phyloP scores from a whole-genome alignment of 2,888 invertebrate species.

The Cephus spinipes region DNA sequence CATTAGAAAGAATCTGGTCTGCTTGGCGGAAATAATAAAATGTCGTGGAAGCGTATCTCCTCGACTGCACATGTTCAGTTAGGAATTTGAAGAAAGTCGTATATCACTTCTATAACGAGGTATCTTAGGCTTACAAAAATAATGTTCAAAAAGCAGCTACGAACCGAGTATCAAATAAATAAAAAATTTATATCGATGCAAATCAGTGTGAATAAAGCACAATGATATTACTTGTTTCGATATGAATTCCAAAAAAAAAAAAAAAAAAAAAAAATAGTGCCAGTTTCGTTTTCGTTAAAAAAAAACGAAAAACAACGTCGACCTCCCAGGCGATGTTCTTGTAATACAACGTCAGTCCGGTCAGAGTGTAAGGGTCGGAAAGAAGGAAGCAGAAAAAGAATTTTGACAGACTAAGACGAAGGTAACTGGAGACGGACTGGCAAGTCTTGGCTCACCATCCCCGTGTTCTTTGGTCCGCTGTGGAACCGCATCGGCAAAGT shows the following conservation, averaged over 20 bases:
- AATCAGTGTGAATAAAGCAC: not conserved
- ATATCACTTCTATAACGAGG: not conserved
- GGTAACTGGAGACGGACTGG: conserved; percentile 42
- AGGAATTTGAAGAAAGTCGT: not conserved
- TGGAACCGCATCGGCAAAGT: conserved; percentile 6
- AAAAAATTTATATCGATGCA: not conserved
- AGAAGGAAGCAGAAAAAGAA: conserved; percentile 36
- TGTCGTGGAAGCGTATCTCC: not conserved
- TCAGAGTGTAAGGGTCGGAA: not conserved
- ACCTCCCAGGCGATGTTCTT: not conserved
- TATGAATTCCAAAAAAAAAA: not conserved
- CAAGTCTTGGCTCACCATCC: conserved; percentile 7
- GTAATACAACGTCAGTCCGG: not conserved
- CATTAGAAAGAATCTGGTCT: not conserved
- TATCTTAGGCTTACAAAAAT: not conserved
- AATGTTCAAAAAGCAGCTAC: not conserved
- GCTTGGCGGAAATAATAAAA: not conserved
- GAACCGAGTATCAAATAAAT: not conserved
- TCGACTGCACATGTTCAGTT: not conserved
- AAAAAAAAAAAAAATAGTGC: no score
- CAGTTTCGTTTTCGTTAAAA: no score
- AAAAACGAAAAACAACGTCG: not conserved
- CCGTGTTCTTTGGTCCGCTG: conserved; percentile 16
- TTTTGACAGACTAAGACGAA: conserved; percentile 35
- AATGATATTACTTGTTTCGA: not conserved